These are phyloP conservation scores for Petrolisthes cinctipes DNA, from an alignment of 2,888 invertebrate genomes.

Conservation along the genomic window DNA sequence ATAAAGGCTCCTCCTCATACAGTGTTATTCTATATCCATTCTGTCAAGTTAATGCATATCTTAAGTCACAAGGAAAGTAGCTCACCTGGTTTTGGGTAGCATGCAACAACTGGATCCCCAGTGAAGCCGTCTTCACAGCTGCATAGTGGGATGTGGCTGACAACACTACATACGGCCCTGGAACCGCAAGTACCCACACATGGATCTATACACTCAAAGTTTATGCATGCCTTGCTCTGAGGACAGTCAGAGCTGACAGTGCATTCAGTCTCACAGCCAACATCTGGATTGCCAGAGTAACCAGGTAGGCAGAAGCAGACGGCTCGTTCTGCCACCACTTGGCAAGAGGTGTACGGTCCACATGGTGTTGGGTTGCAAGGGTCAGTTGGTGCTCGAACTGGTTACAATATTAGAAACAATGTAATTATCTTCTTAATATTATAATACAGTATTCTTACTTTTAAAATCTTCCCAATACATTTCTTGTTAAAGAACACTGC, in stretches of 20 bases:
- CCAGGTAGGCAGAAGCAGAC: slow-evolving; percentile 84
- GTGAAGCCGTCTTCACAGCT: slow-evolving; percentile 67
- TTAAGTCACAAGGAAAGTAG: too few species aligned
- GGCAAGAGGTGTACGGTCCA: slow-evolving; percentile 86
- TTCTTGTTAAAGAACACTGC: not conserved
- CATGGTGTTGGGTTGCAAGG: slow-evolving; percentile 86
- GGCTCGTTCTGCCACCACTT: slow-evolving; percentile 81
- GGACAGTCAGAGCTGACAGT: slow-evolving; percentile 85
- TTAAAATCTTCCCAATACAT: not conserved
- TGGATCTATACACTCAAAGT: slow-evolving; percentile 74
- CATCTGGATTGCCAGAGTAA: slow-evolving; percentile 64
- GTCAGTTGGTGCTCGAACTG: slow-evolving; percentile 70
- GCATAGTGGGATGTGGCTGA: slow-evolving; percentile 67
- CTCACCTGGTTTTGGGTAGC: slow-evolving; percentile 9
- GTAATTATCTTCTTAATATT: too few species aligned
- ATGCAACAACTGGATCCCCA: slow-evolving; percentile 66
- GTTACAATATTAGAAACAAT: not conserved
- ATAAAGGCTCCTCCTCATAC: too few species aligned
- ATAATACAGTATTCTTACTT: not conserved
- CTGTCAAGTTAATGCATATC: too few species aligned
- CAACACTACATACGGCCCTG: slow-evolving; percentile 74
- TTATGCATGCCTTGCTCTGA: slow-evolving; percentile 75
- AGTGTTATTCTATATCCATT: too few species aligned
- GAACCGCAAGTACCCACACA: slow-evolving; percentile 83
- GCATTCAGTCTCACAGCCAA: slow-evolving; percentile 74